Evolutionary conservation across 1,140 invertebrate species (phyloP), one percentile per base, ranked within the genome.

Genomic region (Zaprionus ornatus): DNA sequence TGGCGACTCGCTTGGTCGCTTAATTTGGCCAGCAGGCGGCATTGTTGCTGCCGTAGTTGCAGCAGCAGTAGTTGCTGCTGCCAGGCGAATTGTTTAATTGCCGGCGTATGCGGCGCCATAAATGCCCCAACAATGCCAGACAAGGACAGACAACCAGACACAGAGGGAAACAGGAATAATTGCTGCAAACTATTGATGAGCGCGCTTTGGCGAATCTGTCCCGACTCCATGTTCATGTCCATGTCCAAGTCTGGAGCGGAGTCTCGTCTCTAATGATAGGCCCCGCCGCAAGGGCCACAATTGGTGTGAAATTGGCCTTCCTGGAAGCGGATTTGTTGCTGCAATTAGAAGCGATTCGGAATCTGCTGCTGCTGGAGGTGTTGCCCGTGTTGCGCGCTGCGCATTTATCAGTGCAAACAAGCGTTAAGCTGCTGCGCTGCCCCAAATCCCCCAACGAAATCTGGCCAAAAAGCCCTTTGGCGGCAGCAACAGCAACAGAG

Each of bases 361-460:
- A 19, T 19, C n/a, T 48, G 45, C 29, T 19, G 42, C 17, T 48
- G 45, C 64, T 40, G 35, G 40, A 77, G 74, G 74, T 77, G 74
- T 76, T 72, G 74, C 74, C 69, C 35, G 50, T 67, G 45, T 50
- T 50, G 40, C 40, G 40, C 32, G 54, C 76, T 66, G 68, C 40
- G 85, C 84, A 88, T 88, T 88, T 88, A 88, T 88, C 85, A 88
- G 85, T 90, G 85, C 85, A 88, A 88, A 88, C 85, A 88, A 88
- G 85, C 85, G 80, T 52, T 82, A 82, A 86, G 76, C 40, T 32
- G 29, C 29, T 32, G 40, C 63, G 68, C 54, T 61, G 69, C 64
- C 61, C 61, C 56, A 83, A 82, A 63, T 40, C 63, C 74, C 63
- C 54, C 29, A 76, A 76, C 60, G 23, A 65, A 82, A 69, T 37